Base-by-base conservation (phyloP, 1,140 invertebrate genomes). In the Lanistes nyassanus region DNA sequence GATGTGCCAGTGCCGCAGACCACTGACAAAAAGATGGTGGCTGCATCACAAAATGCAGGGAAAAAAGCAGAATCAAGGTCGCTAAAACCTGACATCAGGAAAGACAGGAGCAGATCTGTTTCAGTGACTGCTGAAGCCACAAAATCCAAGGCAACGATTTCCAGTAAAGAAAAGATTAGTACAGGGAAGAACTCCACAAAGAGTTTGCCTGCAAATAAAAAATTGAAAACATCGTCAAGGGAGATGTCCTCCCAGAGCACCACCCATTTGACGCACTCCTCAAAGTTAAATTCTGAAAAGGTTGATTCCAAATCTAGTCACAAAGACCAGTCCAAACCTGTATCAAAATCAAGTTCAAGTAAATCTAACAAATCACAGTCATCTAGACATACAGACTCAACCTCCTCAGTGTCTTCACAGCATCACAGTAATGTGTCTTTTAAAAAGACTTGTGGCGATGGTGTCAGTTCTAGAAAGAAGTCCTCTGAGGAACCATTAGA, bases 151-250 rank as follows among this genome's bases (percentile, higher is more conserved):
- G 26, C 65, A 68, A 67, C 36, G 37, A 68, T 31, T n/a, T 39
- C 65, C 29, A 65, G 37, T 31, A 11, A 34, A 26, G 47, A 2
- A 64, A 66, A 66, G 47, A 26, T n/a, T 65, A 26, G 51, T 47
- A 42, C 65, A 7, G 37, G 23, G 37, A 65, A 73, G 65, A 73
- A 56, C 19, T 60, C 58, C 76, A 73, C 78, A 60, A 42, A 56
- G 16, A 62, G 29, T 53, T 42, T 58, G 16, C 55, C 62, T 29
- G 71, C 29, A 16, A 36, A 68, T 19, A 37, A 66, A 31, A 42
- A 42, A 39, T 26, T 39, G 6, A 66, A 66, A 39, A 9, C 31
- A 3, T 66, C 65, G 1, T 39, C 13, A 21, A 51, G 47, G 2
- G 68, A 56, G 2, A 56, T 31, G 26, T 23, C 9, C 19, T 56